phyloP scores from a whole-genome alignment of 1,140 invertebrate genomes.

The Phthorimaea operculella region DNA sequence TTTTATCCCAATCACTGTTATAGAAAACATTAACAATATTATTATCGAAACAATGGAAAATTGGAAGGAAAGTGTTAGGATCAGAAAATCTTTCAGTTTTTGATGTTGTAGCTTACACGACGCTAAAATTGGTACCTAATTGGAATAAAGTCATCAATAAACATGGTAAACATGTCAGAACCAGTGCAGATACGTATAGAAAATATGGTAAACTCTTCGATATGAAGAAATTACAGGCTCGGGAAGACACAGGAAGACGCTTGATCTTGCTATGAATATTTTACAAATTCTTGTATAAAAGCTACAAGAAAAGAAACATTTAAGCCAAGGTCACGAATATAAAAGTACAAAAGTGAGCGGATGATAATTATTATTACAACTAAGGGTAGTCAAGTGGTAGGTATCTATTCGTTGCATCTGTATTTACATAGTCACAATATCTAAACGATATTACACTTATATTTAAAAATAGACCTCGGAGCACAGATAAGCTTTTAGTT shows the following conservation, averaged over 20 bases:
- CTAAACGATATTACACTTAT: slow-evolving; percentile 4
- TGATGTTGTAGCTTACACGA: neutral
- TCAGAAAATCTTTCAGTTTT: neutral
- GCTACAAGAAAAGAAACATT: slow-evolving; percentile 11
- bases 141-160: slow-evolving; percentile 11
- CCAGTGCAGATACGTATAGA: slow-evolving; percentile 23
- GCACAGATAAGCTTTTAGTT: slow-evolving; percentile 42
- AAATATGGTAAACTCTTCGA: slow-evolving; percentile 27
- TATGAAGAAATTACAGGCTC: slow-evolving; percentile 22
- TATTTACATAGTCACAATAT: slow-evolving; percentile 31
- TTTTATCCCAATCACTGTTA: slow-evolving; percentile 26
- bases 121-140: slow-evolving; percentile 8
- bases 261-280: slow-evolving; percentile 25
- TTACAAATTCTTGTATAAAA: slow-evolving; percentile 11
- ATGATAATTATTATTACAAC: slow-evolving; percentile 19
- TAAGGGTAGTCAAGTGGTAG: slow-evolving; percentile 26
- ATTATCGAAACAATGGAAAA: neutral
- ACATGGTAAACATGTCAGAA: slow-evolving; percentile 16
- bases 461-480: slow-evolving; percentile 22
- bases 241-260: slow-evolving; percentile 59
- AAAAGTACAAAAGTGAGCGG: slow-evolving; percentile 64
- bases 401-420: slow-evolving; percentile 31
- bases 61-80: neutral
- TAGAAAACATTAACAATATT: neutral
- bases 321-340: slow-evolving; percentile 25